phyloP scores from a whole-genome alignment of 2,113 vertebrate species.

The Nycticebus coucang region DNA sequence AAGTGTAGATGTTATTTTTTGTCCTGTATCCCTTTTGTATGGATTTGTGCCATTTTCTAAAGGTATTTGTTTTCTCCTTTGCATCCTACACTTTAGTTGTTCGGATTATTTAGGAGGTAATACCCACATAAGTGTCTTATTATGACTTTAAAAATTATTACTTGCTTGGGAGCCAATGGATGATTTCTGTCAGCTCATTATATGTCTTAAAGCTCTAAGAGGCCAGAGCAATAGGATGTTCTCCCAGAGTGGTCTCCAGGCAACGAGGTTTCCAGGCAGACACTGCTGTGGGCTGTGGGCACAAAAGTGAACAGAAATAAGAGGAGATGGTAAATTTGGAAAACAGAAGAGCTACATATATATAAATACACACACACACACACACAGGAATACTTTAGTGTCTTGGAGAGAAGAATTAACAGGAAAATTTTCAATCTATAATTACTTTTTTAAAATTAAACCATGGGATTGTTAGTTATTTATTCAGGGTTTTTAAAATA shows the following conservation, averaged over 20 bases:
- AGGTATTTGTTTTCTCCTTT: background rate
- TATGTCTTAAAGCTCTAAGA: conserved; percentile 37
- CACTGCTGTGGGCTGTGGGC: background rate
- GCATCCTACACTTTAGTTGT: background rate
- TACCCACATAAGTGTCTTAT: conserved; percentile 20
- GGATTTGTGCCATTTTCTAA: background rate
- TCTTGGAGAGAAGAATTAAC: conserved; percentile 18
- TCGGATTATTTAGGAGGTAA: background rate
- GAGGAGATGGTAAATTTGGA: background rate
- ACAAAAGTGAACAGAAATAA: conserved; percentile 55
- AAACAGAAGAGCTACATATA: background rate
- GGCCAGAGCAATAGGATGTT: background rate
- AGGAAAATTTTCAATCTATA: background rate
- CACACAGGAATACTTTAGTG: background rate
- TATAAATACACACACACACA: background rate
- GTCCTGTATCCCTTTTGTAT: background rate
- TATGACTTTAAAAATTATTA: conserved; percentile 28
- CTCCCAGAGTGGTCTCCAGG: conserved; percentile 56
- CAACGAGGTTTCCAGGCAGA: conserved; percentile 54
- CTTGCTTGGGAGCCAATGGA: background rate
- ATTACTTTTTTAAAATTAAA: conserved; percentile 22
- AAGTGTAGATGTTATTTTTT: background rate
- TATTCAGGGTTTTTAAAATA: background rate
- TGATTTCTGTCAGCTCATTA: conserved; percentile 40
- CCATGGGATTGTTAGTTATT: background rate